Evolutionary conservation across 2,797 vertebrate species (phyloP), one percentile per base, ranked within the genome.

Genomic region (Spea hammondii): DNA sequence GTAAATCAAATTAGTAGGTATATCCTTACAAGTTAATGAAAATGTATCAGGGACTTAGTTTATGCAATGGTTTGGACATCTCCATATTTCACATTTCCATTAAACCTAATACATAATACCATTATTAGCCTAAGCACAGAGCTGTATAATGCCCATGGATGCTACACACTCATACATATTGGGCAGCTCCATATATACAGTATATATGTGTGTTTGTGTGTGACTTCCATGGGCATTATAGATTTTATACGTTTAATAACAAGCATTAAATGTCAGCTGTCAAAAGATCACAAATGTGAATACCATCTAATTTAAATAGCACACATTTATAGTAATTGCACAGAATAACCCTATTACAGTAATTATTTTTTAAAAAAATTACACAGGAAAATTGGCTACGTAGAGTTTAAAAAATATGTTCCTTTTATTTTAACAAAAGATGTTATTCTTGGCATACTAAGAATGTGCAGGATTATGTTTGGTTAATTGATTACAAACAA

Each of bases 181-280:
- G 32, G 32, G 32, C 32, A 32, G 32, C 32, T 32, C 32, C 32
- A 32, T 32, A 32, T 32, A 32, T 32, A 32, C 32, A 32, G 32
- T 32, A 32, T 32, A 32, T 32, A 32, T 32, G 32, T 32, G 32
- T 32, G 32, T 32, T 1, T 32, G 32, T 32, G 32, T 32, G 32
- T 32, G 32, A 32, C 32, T 32, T 32, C 32, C 32, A 3, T 32
- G 32, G 32, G 32, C 32, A 32, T 70, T 14, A 70, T 53, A 70
- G 11, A 11, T 4, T 70, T 11, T 11, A 70, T 55, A 53, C 5
- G 46, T 73, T 50, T 32, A 6, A 5, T 7, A 9, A 48, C 5
- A 8, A 60, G 45, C 17, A 59, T 47, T 11, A 72, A 60, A 9
- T 72, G 46, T 46, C 73, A 75, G n/a, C 64, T 75, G 73, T 75